Base-by-base conservation (phyloP, 2,888 invertebrate genomes). In the Incurvaria masculella region DNA sequence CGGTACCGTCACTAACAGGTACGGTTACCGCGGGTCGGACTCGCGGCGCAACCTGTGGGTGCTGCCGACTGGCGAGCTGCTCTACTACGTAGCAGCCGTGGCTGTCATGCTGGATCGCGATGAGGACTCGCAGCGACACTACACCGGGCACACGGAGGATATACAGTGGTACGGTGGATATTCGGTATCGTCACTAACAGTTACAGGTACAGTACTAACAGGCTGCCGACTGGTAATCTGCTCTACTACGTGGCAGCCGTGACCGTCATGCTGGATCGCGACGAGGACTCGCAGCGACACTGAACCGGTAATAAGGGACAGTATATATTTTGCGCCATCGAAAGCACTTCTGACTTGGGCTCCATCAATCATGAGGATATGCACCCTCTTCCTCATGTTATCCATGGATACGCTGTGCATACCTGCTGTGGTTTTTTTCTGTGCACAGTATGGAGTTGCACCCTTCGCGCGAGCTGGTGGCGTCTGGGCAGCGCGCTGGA, bases 21-120 rank as follows among this genome's bases (percentile, higher is more conserved):
- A 94, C 63, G 97, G 97, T 0, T 97, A 97, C 72, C 86, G 97
- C 50, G 97, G 97, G 0, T 86, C 89, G 10, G 96, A 97, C 69
- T 87, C 92, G 4, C 83, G 91, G 11, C 85, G 88, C 57, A 97
- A 97, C 71, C 80, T 97, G 26, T 94, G 94, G 89, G 91, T 93
- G 21, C 73, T 97, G 47, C 94, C 95, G 1, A 94, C 95, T 0
- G 97, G 96, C 0, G 97, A 97, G 68, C 80, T 96, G 8, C 78
- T 95, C 40, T 96, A 95, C 69, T 93, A 88, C 64, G 94, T 95
- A n/a, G 94, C 94, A 1, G 91, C 94, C 0, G 90, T 95, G 1
- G 95, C 92, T 0, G 86, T 96, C 21, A 83, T 96, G 70, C 91
- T 89, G 62, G 92, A 95, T 65, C 82, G 91, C 43, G 89, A 90